Conservation (phyloP, 2,888 invertebrate genomes). For the Orchesella flavescens region DNA sequence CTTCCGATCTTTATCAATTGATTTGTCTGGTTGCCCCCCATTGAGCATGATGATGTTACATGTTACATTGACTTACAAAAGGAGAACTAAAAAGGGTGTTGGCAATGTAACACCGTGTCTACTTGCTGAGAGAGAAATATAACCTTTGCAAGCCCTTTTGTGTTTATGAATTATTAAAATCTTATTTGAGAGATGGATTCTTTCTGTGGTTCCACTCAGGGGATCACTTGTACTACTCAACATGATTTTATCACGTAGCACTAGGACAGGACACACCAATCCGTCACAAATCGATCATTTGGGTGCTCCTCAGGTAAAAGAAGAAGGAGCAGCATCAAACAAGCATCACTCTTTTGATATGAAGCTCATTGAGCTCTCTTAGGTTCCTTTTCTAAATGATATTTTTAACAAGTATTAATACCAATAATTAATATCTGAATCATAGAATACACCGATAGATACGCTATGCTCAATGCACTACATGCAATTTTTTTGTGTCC, state of each 20-base stretch:
- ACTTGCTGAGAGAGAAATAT: background rate
- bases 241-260: conserved; percentile 4
- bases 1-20: conserved; percentile 50
- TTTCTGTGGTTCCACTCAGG: background rate
- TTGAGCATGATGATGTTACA: conserved; percentile 10
- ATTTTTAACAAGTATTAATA: too few species aligned
- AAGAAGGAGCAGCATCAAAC: background rate
- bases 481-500: too few species aligned
- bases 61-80: conserved; percentile 1
- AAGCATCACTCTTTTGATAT: too few species aligned
- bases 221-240: background rate
- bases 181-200: background rate
- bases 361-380: too few species aligned
- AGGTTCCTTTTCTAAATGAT: too few species aligned
- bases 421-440: too few species aligned
- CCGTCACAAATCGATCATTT: conserved; percentile 15
- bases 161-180: conserved; percentile 30
- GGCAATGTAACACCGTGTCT: conserved; percentile 5
- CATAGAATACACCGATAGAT: too few species aligned
- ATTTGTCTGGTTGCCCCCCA: conserved; percentile 49
- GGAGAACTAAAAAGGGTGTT: conserved; percentile 24
- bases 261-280: background rate
- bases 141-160: background rate
- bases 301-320: background rate
- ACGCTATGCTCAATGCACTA: too few species aligned